phyloP scores from a whole-genome alignment of 2,888 invertebrate species.

The Timema podura region DNA sequence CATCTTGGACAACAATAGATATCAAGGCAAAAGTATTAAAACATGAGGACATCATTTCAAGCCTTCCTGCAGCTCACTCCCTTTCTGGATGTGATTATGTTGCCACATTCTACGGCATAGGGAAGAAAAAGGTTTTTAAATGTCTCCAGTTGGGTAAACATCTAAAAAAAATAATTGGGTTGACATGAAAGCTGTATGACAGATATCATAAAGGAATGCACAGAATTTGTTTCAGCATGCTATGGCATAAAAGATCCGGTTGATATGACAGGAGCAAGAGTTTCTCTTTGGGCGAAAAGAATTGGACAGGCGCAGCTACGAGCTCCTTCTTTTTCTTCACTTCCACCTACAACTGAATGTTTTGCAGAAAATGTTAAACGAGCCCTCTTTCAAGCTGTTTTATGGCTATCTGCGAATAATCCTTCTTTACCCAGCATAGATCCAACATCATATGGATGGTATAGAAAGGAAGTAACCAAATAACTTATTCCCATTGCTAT shows the following conservation, averaged over 20 bases:
- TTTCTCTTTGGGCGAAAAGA: background rate
- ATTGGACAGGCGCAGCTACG: background rate
- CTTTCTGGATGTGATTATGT: background rate
- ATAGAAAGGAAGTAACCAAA: background rate
- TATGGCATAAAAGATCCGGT: background rate
- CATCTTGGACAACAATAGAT: background rate
- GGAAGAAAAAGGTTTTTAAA: background rate
- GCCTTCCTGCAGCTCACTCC: background rate
- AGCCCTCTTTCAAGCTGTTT: background rate
- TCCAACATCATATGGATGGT: background rate
- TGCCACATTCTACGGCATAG: background rate
- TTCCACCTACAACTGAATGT: constrained; percentile 5
- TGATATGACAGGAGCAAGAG: background rate
- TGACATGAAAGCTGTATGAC: background rate
- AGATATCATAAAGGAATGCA: background rate
- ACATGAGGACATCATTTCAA: constrained; percentile 1
- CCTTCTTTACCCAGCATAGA: background rate
- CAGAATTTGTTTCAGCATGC: background rate
- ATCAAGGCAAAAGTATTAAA: background rate
- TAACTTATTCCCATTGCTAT: background rate
- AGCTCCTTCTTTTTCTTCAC: background rate
- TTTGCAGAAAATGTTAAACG: background rate
- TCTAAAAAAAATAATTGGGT: constrained; percentile 4
- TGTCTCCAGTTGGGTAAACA: background rate
- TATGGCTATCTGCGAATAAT: constrained; percentile 1